Evolutionary conservation across 2,113 vertebrate species (phyloP).

Genomic region (Andinoacara biseriatus): DNA sequence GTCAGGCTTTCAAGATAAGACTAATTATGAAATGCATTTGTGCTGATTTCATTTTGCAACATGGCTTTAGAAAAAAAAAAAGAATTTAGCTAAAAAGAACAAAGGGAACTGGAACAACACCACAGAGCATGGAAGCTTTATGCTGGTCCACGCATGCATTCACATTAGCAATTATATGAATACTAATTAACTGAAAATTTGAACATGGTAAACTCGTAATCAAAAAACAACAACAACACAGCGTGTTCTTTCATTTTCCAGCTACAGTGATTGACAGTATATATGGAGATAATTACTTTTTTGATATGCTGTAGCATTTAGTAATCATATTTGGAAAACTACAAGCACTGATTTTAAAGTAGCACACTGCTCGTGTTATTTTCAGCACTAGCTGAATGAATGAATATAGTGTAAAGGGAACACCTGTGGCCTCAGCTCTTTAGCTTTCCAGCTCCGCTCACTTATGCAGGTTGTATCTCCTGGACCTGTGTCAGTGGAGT

Average conservation of each 20-base stretch:
- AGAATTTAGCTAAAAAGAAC: conserved; percentile 41
- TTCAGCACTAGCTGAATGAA: conserved; percentile 4
- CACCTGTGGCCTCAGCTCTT: conserved; percentile 61
- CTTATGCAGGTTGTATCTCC: conserved; percentile 2
- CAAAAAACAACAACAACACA: not conserved
- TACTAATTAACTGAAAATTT: conserved; percentile 32
- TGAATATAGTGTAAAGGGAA: conserved; percentile 39
- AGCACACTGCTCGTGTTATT: conserved; percentile 16
- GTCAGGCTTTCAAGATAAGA: conserved; percentile 44
- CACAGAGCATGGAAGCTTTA: conserved; percentile 21
- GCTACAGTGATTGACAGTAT: conserved; percentile 29
- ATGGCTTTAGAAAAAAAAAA: too few species aligned
- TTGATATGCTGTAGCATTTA: conserved; percentile 27
- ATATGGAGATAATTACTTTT: conserved; percentile 46
- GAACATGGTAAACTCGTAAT: conserved; percentile 24
- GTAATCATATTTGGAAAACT: conserved; percentile 47
- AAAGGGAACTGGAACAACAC: conserved; percentile 20
- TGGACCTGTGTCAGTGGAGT: not conserved
- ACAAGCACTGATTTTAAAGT: conserved; percentile 2
- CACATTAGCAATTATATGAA: conserved; percentile 23
- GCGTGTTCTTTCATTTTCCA: conserved; percentile 10
- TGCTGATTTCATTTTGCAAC: conserved; percentile 30
- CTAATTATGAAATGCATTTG: conserved; percentile 54
- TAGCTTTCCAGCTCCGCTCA: conserved; percentile 6
- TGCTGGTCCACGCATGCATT: conserved; percentile 20